A percentile compares a stretch with the other conserved stretches of the same genome.
Conservation (phyloP, 2,797 vertebrate genomes). For the Hoplostethus atlanticus region DNA sequence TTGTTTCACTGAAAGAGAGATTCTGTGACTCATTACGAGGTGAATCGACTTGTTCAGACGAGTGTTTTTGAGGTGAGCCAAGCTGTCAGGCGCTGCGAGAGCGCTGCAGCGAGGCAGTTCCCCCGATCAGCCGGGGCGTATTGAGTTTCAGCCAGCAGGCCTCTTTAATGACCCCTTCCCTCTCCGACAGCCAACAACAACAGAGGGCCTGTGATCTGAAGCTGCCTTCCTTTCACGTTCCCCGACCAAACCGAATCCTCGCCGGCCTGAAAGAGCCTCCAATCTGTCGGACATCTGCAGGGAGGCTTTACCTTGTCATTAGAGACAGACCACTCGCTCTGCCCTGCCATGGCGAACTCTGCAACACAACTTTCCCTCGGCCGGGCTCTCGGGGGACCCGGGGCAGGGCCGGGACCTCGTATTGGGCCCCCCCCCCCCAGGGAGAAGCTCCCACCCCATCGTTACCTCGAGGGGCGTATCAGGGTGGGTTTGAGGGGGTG, state of each 20-base stretch:
- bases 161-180: slow-evolving; percentile 78
- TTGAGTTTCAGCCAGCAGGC: slow-evolving; percentile 63
- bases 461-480: slow-evolving; percentile 57
- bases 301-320: slow-evolving; percentile 83
- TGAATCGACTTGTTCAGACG: no score
- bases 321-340: slow-evolving; percentile 73
- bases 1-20: not conserved
- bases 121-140: slow-evolving; percentile 43
- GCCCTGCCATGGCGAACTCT: slow-evolving; percentile 50
- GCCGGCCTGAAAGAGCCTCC: slow-evolving; percentile 56
- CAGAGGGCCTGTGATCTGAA: slow-evolving; percentile 53
- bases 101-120: slow-evolving; percentile 52
- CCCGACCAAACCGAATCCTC: slow-evolving; percentile 48
- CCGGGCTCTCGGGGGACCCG: slow-evolving; percentile 62
- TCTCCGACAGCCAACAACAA: slow-evolving; percentile 27
- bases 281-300: slow-evolving; percentile 88
- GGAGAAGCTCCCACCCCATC: slow-evolving; percentile 50
- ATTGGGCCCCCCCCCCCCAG: slow-evolving; percentile 55
- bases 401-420: slow-evolving; percentile 59
- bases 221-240: slow-evolving; percentile 67
- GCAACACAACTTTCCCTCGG: slow-evolving; percentile 68
- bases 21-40: slow-evolving; percentile 56
- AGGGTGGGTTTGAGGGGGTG: slow-evolving; percentile 48
- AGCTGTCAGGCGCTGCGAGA: slow-evolving; percentile 63
- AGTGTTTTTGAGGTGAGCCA: slow-evolving; percentile 48